Evolutionary conservation across 2,113 vertebrate genomes (phyloP).

Genomic region (Amblyornis subalaris): DNA sequence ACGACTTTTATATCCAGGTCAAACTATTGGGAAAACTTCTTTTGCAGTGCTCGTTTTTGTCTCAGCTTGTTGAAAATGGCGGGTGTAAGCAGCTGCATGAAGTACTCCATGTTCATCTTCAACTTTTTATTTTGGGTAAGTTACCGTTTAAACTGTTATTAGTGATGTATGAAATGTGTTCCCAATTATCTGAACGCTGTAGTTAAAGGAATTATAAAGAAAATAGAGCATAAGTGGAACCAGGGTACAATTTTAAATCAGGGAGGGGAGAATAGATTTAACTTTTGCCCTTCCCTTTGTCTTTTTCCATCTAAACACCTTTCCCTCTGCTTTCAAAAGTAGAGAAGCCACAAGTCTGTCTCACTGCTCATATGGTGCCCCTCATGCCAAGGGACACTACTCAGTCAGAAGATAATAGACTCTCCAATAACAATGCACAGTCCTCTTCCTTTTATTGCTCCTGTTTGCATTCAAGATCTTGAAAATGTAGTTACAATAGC

Average conservation of each 20-base stretch:
- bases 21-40: not conserved
- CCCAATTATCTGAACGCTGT: not conserved
- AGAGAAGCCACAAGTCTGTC: not conserved
- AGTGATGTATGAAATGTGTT: constrained; percentile 2
- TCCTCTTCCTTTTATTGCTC: not conserved
- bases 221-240: constrained; percentile 43
- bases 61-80: constrained; percentile 73
- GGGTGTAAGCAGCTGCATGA: constrained; percentile 80
- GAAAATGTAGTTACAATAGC: not conserved
- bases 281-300: not conserved
- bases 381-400: not conserved
- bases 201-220: constrained; percentile 22
- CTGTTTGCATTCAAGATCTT: not conserved
- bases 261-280: not conserved
- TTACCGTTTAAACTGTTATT: constrained; percentile 46
- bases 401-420: not conserved
- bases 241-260: not conserved
- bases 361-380: not conserved
- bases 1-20: not conserved
- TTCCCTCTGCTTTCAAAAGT: not conserved
- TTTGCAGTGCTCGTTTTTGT: not conserved
- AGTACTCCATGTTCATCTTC: constrained; percentile 87
- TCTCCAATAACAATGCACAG: not conserved
- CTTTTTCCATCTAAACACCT: constrained; percentile 17
- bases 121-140: constrained; percentile 94